Base-by-base conservation (phyloP, 2,113 vertebrate genomes). In the Takifugu bimaculatus region DNA sequence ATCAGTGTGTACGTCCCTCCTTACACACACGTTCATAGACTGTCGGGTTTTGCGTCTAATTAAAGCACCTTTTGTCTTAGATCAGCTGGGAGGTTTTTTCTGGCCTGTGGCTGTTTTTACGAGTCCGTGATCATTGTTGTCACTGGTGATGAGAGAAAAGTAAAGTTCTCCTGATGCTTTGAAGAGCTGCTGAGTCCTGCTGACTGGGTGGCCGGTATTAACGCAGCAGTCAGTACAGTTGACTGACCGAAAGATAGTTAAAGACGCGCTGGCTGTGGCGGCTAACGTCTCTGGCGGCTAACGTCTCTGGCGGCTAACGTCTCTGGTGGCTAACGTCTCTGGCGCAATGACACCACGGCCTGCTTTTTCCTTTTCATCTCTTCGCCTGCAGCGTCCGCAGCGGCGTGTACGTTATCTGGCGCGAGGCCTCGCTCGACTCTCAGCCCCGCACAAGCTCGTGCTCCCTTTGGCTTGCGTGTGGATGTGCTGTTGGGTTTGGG, bases 41-140 rank as follows among this genome's bases (percentile, higher is more conserved):
- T 39, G 7, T 39, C 9, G 7, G 2, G 1, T 39, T 39, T 39
- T 11, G 35, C 9, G 29, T 39, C 11, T 39, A 4, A 0, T 39
- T 39, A 1, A 11, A 39, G 35, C 35, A 39, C 35, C 35, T 39
- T 78, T 64, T 76, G 87, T 92, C 87, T 92, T 94, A 93, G 93
- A 91, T 28, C 26, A 65, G 79, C 90, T 88, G 93, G 89, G 89
- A 67, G 63, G 68, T 45, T 12, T 58, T 78, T 60, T 70, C 32
- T 57, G 51, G 72, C 59, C 69, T 82, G 82, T 85, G 71, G 74
- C 77, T 74, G 59, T 78, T 88, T 84, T 90, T 79, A 74, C 67
- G 64, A 48, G 62, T 60, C 25, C 51, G 61, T 64, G 66, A 72
- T 78, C 71, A 47, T 44, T 63, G 73, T 58, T 2, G 14, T 82